Base-by-base conservation (phyloP, 2,888 invertebrate species). In the Archips crataeganus region DNA sequence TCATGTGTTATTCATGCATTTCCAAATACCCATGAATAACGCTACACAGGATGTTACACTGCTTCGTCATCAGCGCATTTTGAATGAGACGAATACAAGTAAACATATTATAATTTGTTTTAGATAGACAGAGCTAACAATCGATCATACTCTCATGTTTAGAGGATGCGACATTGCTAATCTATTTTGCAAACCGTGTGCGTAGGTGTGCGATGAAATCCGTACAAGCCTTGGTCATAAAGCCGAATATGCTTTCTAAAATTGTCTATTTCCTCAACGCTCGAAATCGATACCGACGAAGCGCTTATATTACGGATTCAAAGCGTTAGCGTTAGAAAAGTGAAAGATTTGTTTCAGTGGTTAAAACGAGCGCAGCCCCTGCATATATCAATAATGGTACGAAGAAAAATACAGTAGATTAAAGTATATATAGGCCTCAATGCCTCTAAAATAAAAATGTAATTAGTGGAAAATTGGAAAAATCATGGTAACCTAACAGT, bases 1-100 rank as follows among this genome's bases (percentile, higher is more conserved):
- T 75, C 77, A 79, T 79, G 79, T 59, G 68, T 77, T 77, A 79
- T 79, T 79, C 79, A 79, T 78, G 64, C 67, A 71, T 75, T 77
- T 76, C 77, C 77, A 75, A 79, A 79, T 76, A 77, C 73, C 72
- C 75, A 75, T 75, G 77, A 76, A 79, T 78, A 45, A 75, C 65
- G 64, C 61, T 70, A 54, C 61, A 66, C 61, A 69, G 71, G 69
- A 61, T 69, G 71, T 68, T 65, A 65, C 64, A 69, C 45, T 64
- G 68, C 73, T 75, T 69, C 68, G 72, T 75, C 72, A 75, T 71
- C 61, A 62, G 15, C 63, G 57, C 69, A 75, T 71, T 63, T 51
- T 23, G 64, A 61, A 59, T 51, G 69, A 71, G 71, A 74, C 63
- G 54, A 23, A 54, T 54, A 71, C 61, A 51, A 64, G 42, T 62